Evolutionary conservation across 2,888 invertebrate species (phyloP), one percentile per base, ranked within the genome.

Genomic region (Synergus japonicus): DNA sequence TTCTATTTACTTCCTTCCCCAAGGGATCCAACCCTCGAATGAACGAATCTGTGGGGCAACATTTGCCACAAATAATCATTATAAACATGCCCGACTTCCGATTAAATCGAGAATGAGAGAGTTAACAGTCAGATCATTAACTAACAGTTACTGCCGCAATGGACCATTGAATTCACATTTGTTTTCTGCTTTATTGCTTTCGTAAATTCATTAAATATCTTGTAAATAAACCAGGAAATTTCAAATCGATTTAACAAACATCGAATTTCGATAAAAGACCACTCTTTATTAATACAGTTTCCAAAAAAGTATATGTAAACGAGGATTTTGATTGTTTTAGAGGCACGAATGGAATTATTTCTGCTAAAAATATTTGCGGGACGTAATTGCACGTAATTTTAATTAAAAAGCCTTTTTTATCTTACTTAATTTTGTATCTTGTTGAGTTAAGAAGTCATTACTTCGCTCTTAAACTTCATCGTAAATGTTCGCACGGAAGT

Each of bases 61-160:
- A 83, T 85, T 85, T 83, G 79, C 83, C 79, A 80, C 82, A 79
- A 86, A 85, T 86, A 84, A 86, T 83, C 85, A 82, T 81, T 81
- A 81, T 82, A 80, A 85, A 86, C 81, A 82, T 83, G 81, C 77
- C 73, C n/a, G 69, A 22, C 22, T 9, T 7, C 10, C 37, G 67
- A 76, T 82, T 76, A 58, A 79, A 82, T 83, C 77, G 80, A 81
- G 77, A 79, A 78, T 69, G 15, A 73, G 49, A 73, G 49, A 29
- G 69, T 49, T 73, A 73, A 49, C 54, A 46, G 69, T 54, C 69
- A 54, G 49, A 73, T 46, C 46, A 73, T 73, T 73, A 73, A 49
- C 69, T 54, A 73, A 49, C 37, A 54, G 49, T 73, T 37, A 49
- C 37, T 73, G 15, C 29, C 29, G 29, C 37, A 73, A 73, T 73